Conservation (phyloP, 2,113 vertebrate genomes). For the Pteropus alecto region DNA sequence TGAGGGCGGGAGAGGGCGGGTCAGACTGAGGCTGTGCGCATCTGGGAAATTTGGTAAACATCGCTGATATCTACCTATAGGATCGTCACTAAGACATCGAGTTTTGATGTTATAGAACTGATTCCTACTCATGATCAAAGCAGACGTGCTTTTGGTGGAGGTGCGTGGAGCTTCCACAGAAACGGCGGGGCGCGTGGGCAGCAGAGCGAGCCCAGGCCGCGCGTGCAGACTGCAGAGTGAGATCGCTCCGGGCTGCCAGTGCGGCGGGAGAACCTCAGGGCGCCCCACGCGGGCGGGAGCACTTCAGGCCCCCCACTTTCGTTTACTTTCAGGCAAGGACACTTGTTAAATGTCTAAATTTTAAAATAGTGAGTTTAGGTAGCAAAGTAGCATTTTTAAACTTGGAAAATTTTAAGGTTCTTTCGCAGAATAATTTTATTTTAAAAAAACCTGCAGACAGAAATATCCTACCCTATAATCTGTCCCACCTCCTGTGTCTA, state of each 20-base stretch:
- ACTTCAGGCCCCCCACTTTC: no score
- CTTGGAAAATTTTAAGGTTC: background rate
- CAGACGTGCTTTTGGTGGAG: no score
- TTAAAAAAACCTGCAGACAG: background rate
- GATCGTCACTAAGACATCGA: no score
- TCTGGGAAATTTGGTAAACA: background rate
- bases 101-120: background rate
- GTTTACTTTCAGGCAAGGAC: background rate
- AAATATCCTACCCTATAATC: background rate
- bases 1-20: fast-evolving
- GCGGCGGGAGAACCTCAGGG: fast-evolving
- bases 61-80: no score
- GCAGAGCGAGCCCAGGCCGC: fast-evolving
- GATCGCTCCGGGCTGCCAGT: fast-evolving
- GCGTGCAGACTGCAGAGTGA: fast-evolving
- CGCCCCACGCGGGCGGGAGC: no score
- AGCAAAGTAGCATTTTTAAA: no score
- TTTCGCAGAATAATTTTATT: background rate
- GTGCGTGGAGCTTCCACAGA: no score
- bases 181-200: no score
- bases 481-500: background rate
- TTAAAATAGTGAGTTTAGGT: background rate
- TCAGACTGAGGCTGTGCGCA: fast-evolving
- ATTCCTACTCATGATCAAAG: no score
- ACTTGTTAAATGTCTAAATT: background rate